A percentile compares a stretch with the other conserved stretches of the same genome.
These are phyloP conservation scores for Kryptolebias marmoratus DNA, from an alignment of 2,113 vertebrate species.

Conservation along the genomic window DNA sequence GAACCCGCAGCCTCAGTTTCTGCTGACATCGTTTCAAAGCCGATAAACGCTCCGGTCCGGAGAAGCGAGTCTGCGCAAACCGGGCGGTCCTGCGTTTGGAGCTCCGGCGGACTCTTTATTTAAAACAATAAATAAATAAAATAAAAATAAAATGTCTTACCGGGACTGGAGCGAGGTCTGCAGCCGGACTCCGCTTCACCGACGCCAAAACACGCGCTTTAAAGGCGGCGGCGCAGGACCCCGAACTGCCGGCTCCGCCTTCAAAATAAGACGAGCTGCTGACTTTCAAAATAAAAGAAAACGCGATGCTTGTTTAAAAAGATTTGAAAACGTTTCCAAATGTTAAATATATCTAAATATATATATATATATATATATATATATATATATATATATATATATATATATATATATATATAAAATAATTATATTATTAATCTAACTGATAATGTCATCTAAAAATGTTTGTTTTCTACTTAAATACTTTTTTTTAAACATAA, in stretches of 20 bases:
- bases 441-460: no score
- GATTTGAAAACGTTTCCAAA: background rate
- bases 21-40: no score
- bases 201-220: constrained; percentile 21
- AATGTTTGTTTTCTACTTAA: no score
- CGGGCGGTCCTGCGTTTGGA: background rate
- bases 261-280: constrained; percentile 43
- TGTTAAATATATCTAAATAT: background rate
- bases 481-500: no score
- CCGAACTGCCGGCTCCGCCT: background rate
- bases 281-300: constrained; percentile 7
- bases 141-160: constrained; percentile 25
- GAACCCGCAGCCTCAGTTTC: no score
- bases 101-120: background rate
- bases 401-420: no score
- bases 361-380: no score
- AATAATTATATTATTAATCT: no score
- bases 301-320: background rate
- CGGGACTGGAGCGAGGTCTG: constrained; percentile 33
- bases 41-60: background rate
- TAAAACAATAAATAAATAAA: no score
- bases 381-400: no score
- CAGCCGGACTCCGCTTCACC: constrained; percentile 29
- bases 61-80: background rate
- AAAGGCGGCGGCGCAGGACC: constrained; percentile 23